Percentiles rank a stretch among this genome's conserved stretches.
Evolutionary conservation across 2,797 vertebrate species (phyloP).

Genomic region (Channallabes apus): DNA sequence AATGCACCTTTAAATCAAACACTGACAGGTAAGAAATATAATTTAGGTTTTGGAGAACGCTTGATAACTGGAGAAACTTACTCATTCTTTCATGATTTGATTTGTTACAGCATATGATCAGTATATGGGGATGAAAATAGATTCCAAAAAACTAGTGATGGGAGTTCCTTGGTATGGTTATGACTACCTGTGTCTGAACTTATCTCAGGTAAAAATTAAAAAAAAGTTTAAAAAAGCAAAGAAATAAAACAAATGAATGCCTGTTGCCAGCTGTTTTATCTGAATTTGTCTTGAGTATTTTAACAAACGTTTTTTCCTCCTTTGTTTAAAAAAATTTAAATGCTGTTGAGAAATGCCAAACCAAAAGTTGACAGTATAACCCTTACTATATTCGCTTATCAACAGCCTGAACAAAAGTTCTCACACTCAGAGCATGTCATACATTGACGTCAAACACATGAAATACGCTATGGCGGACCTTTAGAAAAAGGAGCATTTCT

Average conservation of each 20-base stretch:
- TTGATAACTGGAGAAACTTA: background rate
- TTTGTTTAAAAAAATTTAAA: too few relatives aligned
- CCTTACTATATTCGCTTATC: too few relatives aligned
- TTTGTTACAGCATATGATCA: slow-evolving; percentile 80
- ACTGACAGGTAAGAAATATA: slow-evolving; percentile 75
- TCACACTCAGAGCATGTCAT: too few relatives aligned
- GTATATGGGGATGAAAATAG: slow-evolving; percentile 82
- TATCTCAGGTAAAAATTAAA: slow-evolving; percentile 79
- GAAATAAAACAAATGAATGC: background rate
- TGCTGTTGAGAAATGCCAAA: too few relatives aligned
- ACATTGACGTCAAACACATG: too few relatives aligned
- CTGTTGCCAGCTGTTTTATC: background rate
- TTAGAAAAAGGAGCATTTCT: too few relatives aligned
- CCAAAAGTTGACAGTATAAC: too few relatives aligned
- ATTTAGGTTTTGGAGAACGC: background rate
- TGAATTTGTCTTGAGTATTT: background rate
- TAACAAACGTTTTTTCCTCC: too few relatives aligned
- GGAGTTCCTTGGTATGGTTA: slow-evolving; percentile 97
- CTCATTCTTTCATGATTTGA: background rate
- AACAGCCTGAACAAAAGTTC: too few relatives aligned
- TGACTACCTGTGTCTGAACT: slow-evolving; percentile 85
- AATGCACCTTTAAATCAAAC: slow-evolving; percentile 88
- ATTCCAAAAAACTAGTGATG: slow-evolving; percentile 90
- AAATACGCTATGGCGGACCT: too few relatives aligned
- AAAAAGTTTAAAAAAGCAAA: background rate